Evolutionary conservation across 1,140 invertebrate species (phyloP), one percentile per base, ranked within the genome.

Genomic region (Pseudomyrmex gracilis): DNA sequence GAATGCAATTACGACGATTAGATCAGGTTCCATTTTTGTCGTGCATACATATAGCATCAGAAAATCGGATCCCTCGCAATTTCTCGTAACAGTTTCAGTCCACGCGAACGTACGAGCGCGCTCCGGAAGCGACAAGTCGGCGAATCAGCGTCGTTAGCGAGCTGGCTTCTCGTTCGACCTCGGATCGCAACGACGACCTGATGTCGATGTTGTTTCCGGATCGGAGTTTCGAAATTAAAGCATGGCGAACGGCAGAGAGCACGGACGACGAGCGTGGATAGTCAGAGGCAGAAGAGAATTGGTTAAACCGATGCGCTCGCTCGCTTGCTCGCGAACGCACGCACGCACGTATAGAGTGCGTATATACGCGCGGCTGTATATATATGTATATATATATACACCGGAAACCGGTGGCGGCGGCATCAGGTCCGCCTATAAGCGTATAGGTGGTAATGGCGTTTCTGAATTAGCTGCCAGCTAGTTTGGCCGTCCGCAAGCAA

Each of bases 401-500:
- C 70, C 55, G 64, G 82, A 71, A 74, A 22, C 57, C 71, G 82
- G 55, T 45, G 67, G 61, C 34, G 68, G 64, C 45, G 20, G 84
- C 76, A 80, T 89, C 87, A 73, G 76, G 71, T 89, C 88, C 88
- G 88, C 87, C 87, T 90, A 90, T 92, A 91, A 90, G 85, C 89
- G 91, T 92, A 90, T 93, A 93, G 91, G 91, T 92, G 93, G 93
- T 93, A 94, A 94, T 94, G 93, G 93, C 92, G 93, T 93, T 93
- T 93, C 93, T 93, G 93, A 94, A 93, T 93, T 93, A 94, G 92
- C 93, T 93, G 87, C 87, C 85, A 94, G 92, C 92, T 93, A 94
- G 93, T 94, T 94, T 93, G 93, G 93, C 92, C 92, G 91, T 92
- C 93, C 93, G 91, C 93, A 92, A 93, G 93, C 91, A 94, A 94